Base-by-base conservation (phyloP, 2,888 invertebrate species). In the Drosophila vallismaia region DNA sequence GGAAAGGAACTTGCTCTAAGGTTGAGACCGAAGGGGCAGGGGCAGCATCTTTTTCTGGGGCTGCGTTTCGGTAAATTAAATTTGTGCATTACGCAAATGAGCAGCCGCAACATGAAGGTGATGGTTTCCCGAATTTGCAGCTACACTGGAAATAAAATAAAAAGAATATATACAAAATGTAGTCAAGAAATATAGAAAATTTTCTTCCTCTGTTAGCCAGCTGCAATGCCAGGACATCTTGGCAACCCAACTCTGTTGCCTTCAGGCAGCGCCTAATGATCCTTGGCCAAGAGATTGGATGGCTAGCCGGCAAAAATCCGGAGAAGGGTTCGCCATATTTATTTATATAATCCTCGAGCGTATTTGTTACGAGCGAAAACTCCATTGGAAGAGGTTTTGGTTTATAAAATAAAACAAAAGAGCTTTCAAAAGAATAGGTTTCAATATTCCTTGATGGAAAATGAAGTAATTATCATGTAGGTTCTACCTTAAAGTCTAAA, bases 71-170 rank as follows among this genome's bases (percentile, higher is more conserved):
- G 76, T 82, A 86, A 88, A 86, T 89, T 86, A 86, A 88, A 80
- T 89, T 88, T 82, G 76, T 86, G 78, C 89, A 89, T 88, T 88
- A 88, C 77, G 86, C 84, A 88, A 88, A 88, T 88, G 88, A 88
- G 86, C 87, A 86, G 84, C 51, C 42, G 44, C 71, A 59, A 26
- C 64, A 59, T 45, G 63, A 50, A 56, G 68, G 52, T 46, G 48
- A 59, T 42, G 75, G 28, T 26, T 28, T 4, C 44, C 56, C 49
- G 64, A 19, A 24, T 24, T 1, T 28, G 10, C 29, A 4, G 8
- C 29, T 45, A 48, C 54, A 55, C 48, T n/a, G 50, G 12, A 52
- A 57, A 26, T 46, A 58, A 62, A 57, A 44, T 12, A 50, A 63
- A 56, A 3, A n/a, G 3, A 26, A 0, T 45, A 24, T 14, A 40